These are phyloP conservation scores for Erynnis tages DNA, from an alignment of 2,888 invertebrate species.

Conservation along the genomic window DNA sequence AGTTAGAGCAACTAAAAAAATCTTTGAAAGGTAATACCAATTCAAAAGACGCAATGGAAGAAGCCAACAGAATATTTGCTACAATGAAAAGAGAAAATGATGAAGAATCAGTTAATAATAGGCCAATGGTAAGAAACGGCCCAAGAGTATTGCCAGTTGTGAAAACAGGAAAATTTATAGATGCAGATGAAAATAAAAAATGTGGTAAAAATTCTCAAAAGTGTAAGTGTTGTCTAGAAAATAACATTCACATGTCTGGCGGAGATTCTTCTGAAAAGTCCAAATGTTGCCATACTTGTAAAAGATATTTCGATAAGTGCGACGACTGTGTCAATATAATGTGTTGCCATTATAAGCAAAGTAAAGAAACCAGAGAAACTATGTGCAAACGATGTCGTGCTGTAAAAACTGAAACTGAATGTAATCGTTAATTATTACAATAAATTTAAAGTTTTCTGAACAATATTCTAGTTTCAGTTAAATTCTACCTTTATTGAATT, in stretches of 20 bases:
- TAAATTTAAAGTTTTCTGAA: no score
- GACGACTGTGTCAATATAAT: constrained; percentile 48
- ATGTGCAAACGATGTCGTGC: constrained; percentile 15
- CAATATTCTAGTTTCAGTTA: no score
- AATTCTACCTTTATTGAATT: not conserved
- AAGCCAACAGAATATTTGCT: constrained; percentile 72
- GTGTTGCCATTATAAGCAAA: constrained; percentile 46
- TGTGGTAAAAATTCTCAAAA: not conserved
- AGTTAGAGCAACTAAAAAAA: constrained; percentile 64
- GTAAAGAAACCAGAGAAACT: constrained; percentile 20
- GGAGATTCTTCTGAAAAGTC: constrained; percentile 51
- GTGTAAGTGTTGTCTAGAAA: constrained; percentile 43
- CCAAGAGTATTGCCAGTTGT: constrained; percentile 69
- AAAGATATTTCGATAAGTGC: constrained; percentile 35
- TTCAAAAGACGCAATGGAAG: constrained; percentile 65
- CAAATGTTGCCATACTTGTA: constrained; percentile 40
- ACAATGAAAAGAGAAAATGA: constrained; percentile 47
- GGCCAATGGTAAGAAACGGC: constrained; percentile 57
- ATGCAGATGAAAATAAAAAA: constrained; percentile 1
- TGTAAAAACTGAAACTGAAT: not conserved
- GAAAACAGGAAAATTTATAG: constrained; percentile 40
- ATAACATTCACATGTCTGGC: constrained; percentile 50
- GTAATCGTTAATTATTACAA: not conserved
- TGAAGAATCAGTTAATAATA: constrained; percentile 42
- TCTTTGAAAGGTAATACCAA: constrained; percentile 56